Percentiles rank a stretch among this genome's conserved stretches.
Evolutionary conservation across 2,113 vertebrate genomes (phyloP).

Genomic region (Gorilla gorilla): DNA sequence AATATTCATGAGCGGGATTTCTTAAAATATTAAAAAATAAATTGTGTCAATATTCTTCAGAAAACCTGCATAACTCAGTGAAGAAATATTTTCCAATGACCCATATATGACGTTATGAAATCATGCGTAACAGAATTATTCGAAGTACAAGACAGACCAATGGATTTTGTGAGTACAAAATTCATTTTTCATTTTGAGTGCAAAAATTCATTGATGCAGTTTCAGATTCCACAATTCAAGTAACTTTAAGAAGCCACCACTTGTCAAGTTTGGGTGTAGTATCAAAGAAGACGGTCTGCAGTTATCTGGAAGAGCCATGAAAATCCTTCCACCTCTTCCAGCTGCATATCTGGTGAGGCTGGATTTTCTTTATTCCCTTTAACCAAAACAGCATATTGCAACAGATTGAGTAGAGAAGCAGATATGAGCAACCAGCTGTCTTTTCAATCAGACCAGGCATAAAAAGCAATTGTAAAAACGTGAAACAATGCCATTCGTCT

Average conservation of each 20-base stretch:
- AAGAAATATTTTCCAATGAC: not conserved
- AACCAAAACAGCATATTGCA: rapidly evolving
- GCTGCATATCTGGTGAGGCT: rapidly evolving
- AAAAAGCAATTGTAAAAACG: not conserved
- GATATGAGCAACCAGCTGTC: rapidly evolving
- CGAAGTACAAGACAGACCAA: rapidly evolving
- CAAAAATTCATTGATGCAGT: rapidly evolving
- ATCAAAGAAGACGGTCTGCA: rapidly evolving
- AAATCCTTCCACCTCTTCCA: rapidly evolving
- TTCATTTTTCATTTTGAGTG: too few relatives aligned
- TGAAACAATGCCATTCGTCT: too few relatives aligned
- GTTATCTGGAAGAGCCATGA: not conserved
- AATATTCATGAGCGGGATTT: rapidly evolving
- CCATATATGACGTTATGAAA: rapidly evolving
- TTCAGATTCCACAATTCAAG: not conserved
- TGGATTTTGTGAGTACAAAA: rapidly evolving
- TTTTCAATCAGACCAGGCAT: rapidly evolving
- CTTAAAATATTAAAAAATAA: too few relatives aligned
- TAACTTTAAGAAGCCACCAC: not conserved
- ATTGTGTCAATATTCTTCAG: not conserved
- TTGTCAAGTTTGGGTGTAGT: too few relatives aligned
- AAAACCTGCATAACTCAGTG: not conserved
- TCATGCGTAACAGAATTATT: rapidly evolving
- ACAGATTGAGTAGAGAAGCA: rapidly evolving
- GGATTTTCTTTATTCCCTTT: too few relatives aligned